Evolutionary conservation across 1,140 invertebrate genomes (phyloP), one percentile per base, ranked within the genome.

Genomic region (Spodoptera litura): DNA sequence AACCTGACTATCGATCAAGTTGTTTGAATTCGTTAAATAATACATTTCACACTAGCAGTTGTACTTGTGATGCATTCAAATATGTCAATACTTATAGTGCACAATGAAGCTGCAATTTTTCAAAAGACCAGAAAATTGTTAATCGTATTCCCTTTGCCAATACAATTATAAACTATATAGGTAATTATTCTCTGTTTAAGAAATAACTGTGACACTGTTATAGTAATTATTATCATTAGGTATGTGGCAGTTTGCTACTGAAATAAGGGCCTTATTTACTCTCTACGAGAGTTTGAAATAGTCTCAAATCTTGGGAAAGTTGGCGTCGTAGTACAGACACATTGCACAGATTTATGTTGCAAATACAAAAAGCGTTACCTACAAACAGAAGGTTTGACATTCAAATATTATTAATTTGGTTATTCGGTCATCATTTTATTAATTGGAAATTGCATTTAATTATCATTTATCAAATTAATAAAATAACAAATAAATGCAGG

Each of bases 1-100:
- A 13, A 35, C 11, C 25, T 59, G 38, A n/a, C 73, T 62, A 79
- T 79, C 55, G 78, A 80, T 80, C 78, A 75, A 80, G 31, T 58
- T 74, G 55, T 61, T 70, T 70, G 52, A 70, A n/a, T 70, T 70
- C 15, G 38, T 15, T 70, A 70, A 70, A 70, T 70, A 70, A 70
- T 53, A 70, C 49, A 52, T 70, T 52, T 53, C 13, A 25, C 49
- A 31, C 15, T 49, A 10, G 10, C 20, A 66, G 9, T n/a, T 64
- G 61, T 9, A 15, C 49, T 52, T 31, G 49, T 49, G 49, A 70
- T 68, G 64, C 64, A 68, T 68, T 68, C 15, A 64, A 64, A 64
- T 38, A 25, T 51, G 25, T 51, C 44, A 27, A 38, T 6, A 66
- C 44, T 38, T 51, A 8, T 9, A 49, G 13, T 31, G 62, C 3